Conservation (phyloP, 1,140 invertebrate species). For the Drusus annulatus region DNA sequence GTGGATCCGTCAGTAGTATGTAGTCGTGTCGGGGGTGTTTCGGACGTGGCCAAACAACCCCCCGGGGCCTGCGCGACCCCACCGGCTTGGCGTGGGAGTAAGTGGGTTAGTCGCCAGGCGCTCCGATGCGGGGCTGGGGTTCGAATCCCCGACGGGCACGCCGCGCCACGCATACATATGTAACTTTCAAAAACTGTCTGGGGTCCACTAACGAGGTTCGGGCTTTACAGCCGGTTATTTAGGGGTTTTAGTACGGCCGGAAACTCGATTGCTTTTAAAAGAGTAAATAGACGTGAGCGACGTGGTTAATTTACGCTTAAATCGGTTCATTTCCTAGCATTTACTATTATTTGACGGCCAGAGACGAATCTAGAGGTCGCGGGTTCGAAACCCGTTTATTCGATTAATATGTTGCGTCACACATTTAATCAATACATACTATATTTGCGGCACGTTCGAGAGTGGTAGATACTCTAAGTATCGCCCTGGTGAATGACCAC, state of each 20-base stretch:
- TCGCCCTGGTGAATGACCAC: no score
- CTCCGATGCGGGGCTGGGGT: constrained; percentile 31
- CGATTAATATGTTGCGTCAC: no score
- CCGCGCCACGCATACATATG: constrained; percentile 37
- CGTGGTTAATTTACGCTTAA: neutral
- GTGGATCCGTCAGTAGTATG: constrained; percentile 8
- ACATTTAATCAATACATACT: no score
- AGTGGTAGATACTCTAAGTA: no score
- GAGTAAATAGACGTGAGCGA: neutral
- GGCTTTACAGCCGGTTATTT: constrained; percentile 42
- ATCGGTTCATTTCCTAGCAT: neutral
- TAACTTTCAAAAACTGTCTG: constrained; percentile 34
- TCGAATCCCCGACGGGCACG: constrained; percentile 44
- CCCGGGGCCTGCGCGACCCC: constrained; percentile 44
- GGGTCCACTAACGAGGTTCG: constrained; percentile 45
- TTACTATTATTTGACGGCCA: no score
- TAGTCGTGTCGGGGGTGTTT: constrained; percentile 9
- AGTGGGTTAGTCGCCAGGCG: constrained; percentile 55
- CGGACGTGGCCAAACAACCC: constrained; percentile 51
- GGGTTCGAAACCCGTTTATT: no score
- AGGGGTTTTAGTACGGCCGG: constrained; percentile 18
- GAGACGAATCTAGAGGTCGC: no score
- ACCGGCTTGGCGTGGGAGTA: constrained; percentile 47
- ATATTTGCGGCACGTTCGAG: no score
- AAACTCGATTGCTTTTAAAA: constrained; percentile 36